A percentile compares a stretch with the other conserved stretches of the same genome.
phyloP scores from a whole-genome alignment of 2,888 invertebrate species.

The Penaeus monodon region DNA sequence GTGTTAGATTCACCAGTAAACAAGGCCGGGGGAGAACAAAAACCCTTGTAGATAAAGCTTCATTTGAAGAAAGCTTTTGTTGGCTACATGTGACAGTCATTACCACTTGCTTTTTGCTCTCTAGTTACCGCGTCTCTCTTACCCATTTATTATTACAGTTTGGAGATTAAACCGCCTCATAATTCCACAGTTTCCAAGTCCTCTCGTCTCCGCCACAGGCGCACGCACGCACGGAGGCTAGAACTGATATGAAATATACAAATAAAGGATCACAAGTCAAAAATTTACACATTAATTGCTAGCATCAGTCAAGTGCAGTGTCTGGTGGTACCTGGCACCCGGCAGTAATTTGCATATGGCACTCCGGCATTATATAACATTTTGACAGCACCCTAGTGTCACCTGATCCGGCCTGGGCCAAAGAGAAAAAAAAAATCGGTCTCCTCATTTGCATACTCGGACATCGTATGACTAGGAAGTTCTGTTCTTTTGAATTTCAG shows the following conservation, averaged over 20 bases:
- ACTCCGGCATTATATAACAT: slow-evolving; percentile 57
- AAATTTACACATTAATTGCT: slow-evolving; percentile 31
- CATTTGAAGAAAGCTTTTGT: slow-evolving; percentile 37
- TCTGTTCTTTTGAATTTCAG: slow-evolving; percentile 29
- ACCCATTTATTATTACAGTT: slow-evolving; percentile 13
- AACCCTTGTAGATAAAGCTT: neutral
- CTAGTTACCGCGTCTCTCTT: slow-evolving; percentile 23
- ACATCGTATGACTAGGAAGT: slow-evolving; percentile 33
- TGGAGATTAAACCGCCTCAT: neutral
- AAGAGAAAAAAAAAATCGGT: slow-evolving; percentile 41
- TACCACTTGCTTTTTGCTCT: slow-evolving; percentile 15
- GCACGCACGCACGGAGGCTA: neutral
- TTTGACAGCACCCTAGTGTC: slow-evolving; percentile 51
- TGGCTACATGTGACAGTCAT: slow-evolving; percentile 31
- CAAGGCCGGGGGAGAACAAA: neutral
- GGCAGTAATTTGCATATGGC: slow-evolving; percentile 53
- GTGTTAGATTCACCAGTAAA: neutral
- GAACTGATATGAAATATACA: neutral
- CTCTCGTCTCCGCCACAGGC: neutral
- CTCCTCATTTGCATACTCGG: slow-evolving; percentile 47
- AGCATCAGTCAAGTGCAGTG: slow-evolving; percentile 26
- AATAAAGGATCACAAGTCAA: slow-evolving; percentile 3
- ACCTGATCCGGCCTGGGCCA: slow-evolving; percentile 41
- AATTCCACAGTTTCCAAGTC: slow-evolving; percentile 6
- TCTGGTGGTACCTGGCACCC: slow-evolving; percentile 42